Evolutionary conservation across 1,140 invertebrate genomes (phyloP), one percentile per base, ranked within the genome.

Genomic region (Melitaea cinxia): DNA sequence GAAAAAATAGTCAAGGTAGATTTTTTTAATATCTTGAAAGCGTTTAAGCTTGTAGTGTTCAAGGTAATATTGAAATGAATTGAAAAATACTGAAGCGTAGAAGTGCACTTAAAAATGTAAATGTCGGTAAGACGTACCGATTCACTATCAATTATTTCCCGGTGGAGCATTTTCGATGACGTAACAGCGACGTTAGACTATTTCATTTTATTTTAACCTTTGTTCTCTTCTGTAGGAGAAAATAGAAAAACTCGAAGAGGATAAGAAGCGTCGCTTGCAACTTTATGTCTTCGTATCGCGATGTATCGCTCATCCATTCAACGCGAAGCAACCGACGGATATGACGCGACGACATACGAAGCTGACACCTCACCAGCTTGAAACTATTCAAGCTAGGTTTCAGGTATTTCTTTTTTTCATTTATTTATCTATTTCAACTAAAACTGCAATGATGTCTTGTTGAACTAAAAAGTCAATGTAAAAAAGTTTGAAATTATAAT

Each of bases 251-350:
- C 95, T 98, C 79, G 97, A 99, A 91, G 97, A 98, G 83, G 97
- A 98, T 79, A 93, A 97, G 57, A 98, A 99, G 90, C 93, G 95
- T 47, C 94, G 96, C 54, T 94, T 99, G 39, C 99, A 99, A 86
- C 91, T 99, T 19, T 99, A 99, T 91, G 98, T 99, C 58, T 99
- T 99, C 91, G 97, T 99, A 72, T 98, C 98, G 70, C 93, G 99
- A 87, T 99, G 98, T 91, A 95, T 99, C 81, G 97, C 99, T 2
- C 99, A 99, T 93, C 98, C 98, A 5, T 99, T 99, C 92, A 99
- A 99, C 92, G 98, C 98, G 4, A 99, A 99, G 91, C 98, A 99
- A 89, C 98, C 98, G 0, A 99, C 97, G 15, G 98, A 99, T 88
- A 98, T 99, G 97, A 98, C 96, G 12, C 93, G 95, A 79, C 92